Percentiles rank a stretch among this genome's conserved stretches.
phyloP scores from a whole-genome alignment of 2,888 invertebrate species.

The Pristionchus entomophagus region DNA sequence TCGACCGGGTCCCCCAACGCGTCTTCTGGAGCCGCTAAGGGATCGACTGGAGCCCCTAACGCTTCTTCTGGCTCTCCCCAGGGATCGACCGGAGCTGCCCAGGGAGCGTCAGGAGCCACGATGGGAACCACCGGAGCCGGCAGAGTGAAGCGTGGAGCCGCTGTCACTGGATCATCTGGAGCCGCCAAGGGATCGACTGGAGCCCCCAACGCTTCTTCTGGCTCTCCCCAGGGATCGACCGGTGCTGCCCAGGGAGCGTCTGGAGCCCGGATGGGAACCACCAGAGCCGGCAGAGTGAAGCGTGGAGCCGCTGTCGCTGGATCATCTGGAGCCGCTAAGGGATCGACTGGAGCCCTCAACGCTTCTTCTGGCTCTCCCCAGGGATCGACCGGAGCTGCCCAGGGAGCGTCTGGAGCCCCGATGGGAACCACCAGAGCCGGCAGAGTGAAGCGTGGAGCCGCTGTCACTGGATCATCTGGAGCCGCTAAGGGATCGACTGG shows the following conservation, averaged over 20 bases:
- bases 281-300: too few species aligned
- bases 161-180: background rate
- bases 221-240: too few species aligned
- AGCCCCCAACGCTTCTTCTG: background rate
- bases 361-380: too few species aligned
- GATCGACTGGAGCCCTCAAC: background rate
- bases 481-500: too few species aligned
- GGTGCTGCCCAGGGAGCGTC: too few species aligned
- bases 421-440: background rate
- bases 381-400: background rate
- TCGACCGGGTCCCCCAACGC: background rate
- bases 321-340: background rate
- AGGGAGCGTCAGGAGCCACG: background rate
- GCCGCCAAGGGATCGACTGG: background rate
- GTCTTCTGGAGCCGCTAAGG: background rate
- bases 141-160: background rate
- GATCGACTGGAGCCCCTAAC: background rate
- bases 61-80: background rate
- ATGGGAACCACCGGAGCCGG: background rate
- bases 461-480: background rate
- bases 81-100: background rate
- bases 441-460: background rate
- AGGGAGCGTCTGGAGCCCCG: background rate
- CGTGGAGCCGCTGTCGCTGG: background rate
- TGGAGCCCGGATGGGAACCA: too few species aligned